A percentile compares a stretch with the other conserved stretches of the same genome.
Conservation (phyloP, 2,888 invertebrate genomes). For the Brenthis hecate region DNA sequence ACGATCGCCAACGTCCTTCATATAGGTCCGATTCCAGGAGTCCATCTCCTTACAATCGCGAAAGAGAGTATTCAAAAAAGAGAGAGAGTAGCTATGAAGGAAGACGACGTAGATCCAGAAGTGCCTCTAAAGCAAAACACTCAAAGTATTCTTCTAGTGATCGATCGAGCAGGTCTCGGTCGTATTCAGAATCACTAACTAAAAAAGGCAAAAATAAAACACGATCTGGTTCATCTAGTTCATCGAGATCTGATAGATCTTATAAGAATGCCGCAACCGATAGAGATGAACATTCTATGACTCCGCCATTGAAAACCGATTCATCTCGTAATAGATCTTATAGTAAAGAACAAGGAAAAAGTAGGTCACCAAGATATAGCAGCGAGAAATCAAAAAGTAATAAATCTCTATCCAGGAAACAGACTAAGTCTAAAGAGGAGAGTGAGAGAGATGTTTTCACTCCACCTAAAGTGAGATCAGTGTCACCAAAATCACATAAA, state of each 20-base stretch:
- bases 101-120: slow-evolving; percentile 55
- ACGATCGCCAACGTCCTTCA: slow-evolving; percentile 49
- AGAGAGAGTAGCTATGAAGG: slow-evolving; percentile 58
- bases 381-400: slow-evolving; percentile 43
- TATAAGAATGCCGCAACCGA: slow-evolving; percentile 50
- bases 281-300: slow-evolving; percentile 50
- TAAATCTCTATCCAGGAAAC: slow-evolving; percentile 54
- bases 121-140: slow-evolving; percentile 55
- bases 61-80: slow-evolving; percentile 57
- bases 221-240: slow-evolving; percentile 51
- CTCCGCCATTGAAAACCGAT: slow-evolving; percentile 54
- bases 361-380: slow-evolving; percentile 48
- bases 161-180: slow-evolving; percentile 60
- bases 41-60: slow-evolving; percentile 59
- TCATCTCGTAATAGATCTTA: slow-evolving; percentile 51
- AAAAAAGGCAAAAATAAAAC: slow-evolving; percentile 37
- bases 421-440: slow-evolving; percentile 48
- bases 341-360: slow-evolving; percentile 44
- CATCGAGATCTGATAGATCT: slow-evolving; percentile 61
- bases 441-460: slow-evolving; percentile 49
- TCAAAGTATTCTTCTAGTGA: slow-evolving; percentile 69
- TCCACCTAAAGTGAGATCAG: slow-evolving; percentile 49
- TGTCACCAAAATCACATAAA: slow-evolving; percentile 51
- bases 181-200: slow-evolving; percentile 54
- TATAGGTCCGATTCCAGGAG: slow-evolving; percentile 62